Percentiles rank a stretch among this genome's conserved stretches.
Conservation (phyloP, 2,113 vertebrate genomes). For the Laticauda laticaudata region DNA sequence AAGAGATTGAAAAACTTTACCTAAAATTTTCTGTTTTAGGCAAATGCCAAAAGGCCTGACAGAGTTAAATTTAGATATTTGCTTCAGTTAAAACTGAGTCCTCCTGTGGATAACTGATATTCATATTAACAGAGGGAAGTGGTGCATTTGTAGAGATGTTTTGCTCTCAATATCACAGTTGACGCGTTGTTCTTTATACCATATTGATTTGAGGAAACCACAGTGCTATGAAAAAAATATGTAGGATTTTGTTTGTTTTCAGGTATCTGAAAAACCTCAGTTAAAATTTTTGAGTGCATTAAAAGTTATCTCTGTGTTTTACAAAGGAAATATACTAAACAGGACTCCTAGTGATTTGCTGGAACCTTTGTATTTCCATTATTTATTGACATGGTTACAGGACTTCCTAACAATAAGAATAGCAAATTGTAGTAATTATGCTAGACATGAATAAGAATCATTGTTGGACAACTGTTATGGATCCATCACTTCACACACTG, state of each 20-base stretch:
- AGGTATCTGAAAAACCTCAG: neutral
- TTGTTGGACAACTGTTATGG: neutral
- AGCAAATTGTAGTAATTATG: neutral
- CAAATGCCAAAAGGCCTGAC: neutral
- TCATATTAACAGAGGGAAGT: neutral
- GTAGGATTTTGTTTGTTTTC: neutral
- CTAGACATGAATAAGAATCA: neutral
- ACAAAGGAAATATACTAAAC: neutral
- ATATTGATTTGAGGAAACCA: neutral
- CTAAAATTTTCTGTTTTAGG: neutral
- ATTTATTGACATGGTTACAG: neutral
- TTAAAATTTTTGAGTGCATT: neutral
- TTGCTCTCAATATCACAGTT: neutral
- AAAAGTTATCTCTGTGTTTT: neutral
- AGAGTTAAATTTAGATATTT: neutral
- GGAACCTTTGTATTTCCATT: neutral
- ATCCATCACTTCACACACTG: neutral
- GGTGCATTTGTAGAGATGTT: neutral
- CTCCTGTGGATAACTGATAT: neutral
- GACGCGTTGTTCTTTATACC: neutral
- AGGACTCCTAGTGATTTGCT: neutral
- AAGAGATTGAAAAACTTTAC: neutral
- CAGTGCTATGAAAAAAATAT: neutral
- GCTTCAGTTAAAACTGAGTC: neutral
- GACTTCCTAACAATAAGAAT: neutral